These are phyloP conservation scores for Sarcoramphus papa DNA, from an alignment of 2,797 vertebrate species.

Conservation along the genomic window DNA sequence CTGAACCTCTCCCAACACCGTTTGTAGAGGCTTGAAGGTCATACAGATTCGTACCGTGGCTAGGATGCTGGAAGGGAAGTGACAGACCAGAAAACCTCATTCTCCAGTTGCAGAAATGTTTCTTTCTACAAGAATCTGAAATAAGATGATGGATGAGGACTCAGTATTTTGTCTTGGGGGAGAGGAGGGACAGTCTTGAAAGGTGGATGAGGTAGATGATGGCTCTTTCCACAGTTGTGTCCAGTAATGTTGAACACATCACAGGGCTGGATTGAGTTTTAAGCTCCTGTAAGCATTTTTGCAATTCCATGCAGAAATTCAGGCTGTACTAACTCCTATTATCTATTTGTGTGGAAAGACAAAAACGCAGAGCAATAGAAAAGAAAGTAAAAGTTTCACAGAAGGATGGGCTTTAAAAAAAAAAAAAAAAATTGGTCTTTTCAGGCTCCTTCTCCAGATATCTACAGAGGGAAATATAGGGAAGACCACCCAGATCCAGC, in stretches of 20 bases:
- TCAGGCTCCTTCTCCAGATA: slow-evolving; percentile 91
- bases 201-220: background rate
- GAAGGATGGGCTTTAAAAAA: background rate
- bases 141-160: background rate
- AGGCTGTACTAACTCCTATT: background rate
- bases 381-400: background rate
- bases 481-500: slow-evolving; percentile 86
- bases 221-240: background rate
- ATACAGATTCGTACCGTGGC: background rate
- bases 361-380: background rate
- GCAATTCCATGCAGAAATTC: background rate
- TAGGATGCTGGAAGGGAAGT: background rate
- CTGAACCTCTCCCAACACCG: background rate
- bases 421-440: background rate
- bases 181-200: background rate
- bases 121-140: background rate
- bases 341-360: background rate
- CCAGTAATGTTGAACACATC: background rate
- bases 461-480: slow-evolving; percentile 91
- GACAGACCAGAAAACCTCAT: background rate
- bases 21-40: background rate
- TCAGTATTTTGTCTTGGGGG: background rate
- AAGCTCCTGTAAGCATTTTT: background rate
- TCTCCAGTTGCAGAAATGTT: background rate
- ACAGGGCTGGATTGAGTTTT: background rate